Conservation (phyloP, 2,888 invertebrate genomes). For the Thera britannica region DNA sequence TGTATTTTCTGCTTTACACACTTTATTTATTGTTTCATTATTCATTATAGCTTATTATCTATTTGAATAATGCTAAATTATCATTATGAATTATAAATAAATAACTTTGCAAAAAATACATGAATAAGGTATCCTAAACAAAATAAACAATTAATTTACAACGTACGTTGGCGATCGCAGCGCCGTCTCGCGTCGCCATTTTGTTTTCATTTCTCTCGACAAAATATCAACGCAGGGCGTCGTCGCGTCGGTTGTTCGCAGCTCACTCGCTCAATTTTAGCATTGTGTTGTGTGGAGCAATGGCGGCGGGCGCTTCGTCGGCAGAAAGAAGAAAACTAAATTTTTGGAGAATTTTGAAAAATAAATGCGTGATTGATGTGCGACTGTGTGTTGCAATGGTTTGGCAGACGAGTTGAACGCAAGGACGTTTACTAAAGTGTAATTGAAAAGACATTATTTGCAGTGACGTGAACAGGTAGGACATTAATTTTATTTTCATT, state of each 20-base stretch:
- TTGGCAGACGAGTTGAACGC: slow-evolving; percentile 15
- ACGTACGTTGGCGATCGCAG: slow-evolving; percentile 18
- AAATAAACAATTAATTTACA: background rate
- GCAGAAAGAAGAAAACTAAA: background rate
- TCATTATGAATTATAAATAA: background rate
- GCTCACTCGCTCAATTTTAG: background rate
- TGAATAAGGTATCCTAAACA: background rate
- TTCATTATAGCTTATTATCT: background rate
- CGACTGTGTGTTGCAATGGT: slow-evolving; percentile 11
- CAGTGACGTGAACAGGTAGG: slow-evolving; percentile 27
- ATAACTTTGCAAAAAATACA: background rate
- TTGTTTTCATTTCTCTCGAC: slow-evolving; percentile 41
- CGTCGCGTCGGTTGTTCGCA: background rate
- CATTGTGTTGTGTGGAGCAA: slow-evolving; percentile 10
- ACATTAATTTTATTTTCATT: background rate
- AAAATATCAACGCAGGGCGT: slow-evolving; percentile 2
- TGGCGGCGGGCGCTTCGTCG: slow-evolving; percentile 21
- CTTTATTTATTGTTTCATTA: background rate
- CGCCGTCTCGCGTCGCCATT: slow-evolving; percentile 41
- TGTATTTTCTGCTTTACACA: background rate
- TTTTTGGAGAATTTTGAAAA: slow-evolving; percentile 9
- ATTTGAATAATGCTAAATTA: background rate
- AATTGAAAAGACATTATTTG: slow-evolving; percentile 13
- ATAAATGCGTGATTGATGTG: slow-evolving; percentile 19
- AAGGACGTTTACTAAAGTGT: slow-evolving; percentile 4